A percentile compares a stretch with the other conserved stretches of the same genome.
phyloP scores from a whole-genome alignment of 2,888 invertebrate species.

The Eupithecia abbreviata region DNA sequence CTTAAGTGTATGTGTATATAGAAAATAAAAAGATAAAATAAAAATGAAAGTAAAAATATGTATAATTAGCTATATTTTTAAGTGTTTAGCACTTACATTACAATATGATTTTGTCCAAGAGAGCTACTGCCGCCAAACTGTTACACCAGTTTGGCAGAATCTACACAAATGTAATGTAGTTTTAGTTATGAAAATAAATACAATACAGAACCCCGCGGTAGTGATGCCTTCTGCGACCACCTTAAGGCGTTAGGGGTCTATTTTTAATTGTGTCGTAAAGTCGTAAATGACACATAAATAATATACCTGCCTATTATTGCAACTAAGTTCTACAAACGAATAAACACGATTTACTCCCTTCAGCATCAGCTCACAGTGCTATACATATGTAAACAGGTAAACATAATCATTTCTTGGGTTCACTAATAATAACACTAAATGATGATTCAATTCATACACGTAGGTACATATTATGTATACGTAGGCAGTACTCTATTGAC shows the following conservation, averaged over 20 bases:
- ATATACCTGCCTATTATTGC: neutral
- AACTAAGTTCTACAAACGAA: neutral
- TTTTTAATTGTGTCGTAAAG: neutral
- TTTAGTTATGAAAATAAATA: no score
- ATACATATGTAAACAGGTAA: conserved; percentile 1
- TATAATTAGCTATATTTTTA: no score
- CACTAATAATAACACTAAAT: neutral
- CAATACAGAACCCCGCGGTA: no score
- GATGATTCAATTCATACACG: neutral
- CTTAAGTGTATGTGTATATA: no score
- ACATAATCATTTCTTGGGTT: neutral
- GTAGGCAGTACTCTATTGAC: neutral
- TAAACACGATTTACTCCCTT: neutral
- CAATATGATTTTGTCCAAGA: no score
- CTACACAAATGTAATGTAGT: no score
- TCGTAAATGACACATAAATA: neutral
- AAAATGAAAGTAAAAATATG: no score
- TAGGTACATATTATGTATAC: neutral
- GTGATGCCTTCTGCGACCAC: no score
- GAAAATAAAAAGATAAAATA: no score
- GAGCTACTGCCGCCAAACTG: no score
- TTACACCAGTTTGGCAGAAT: no score
- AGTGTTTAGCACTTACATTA: no score
- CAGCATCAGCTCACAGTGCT: neutral
- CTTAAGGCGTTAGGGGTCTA: neutral